These are phyloP conservation scores for Plemyria rubiginata DNA, from an alignment of 2,888 invertebrate genomes.

Conservation along the genomic window DNA sequence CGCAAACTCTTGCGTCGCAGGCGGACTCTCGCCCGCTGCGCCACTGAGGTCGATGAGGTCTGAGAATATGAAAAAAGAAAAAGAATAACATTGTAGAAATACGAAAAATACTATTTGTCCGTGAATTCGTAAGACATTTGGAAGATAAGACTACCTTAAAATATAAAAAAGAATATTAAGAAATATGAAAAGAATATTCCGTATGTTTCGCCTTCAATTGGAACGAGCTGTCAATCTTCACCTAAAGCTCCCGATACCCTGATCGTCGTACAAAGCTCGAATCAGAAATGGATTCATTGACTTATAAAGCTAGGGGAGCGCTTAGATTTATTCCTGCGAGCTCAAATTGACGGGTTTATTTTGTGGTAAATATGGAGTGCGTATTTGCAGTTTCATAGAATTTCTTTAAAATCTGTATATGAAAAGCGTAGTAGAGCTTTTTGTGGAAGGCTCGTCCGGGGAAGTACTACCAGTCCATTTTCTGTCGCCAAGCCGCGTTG, in stretches of 20 bases:
- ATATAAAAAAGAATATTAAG: not conserved
- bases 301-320: constrained; percentile 6
- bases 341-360: constrained; percentile 1
- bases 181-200: constrained; percentile 14
- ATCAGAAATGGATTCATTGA: constrained; percentile 16
- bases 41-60: too few relatives aligned
- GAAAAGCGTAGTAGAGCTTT: too few relatives aligned
- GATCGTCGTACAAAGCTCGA: constrained; percentile 22
- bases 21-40: too few relatives aligned
- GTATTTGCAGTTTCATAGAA: not conserved
- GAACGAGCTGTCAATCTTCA: constrained; percentile 26
- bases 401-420: not conserved
- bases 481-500: too few relatives aligned
- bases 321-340: constrained; percentile 11
- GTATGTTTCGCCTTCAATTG: constrained; percentile 5
- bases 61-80: too few relatives aligned
- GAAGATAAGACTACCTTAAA: not conserved
- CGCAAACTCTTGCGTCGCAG: too few relatives aligned
- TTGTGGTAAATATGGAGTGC: constrained; percentile 6
- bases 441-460: too few relatives aligned
- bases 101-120: too few relatives aligned
- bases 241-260: constrained; percentile 17
- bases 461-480: too few relatives aligned
- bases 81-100: too few relatives aligned
- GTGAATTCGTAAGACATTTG: too few relatives aligned